Conservation (phyloP, 2,797 vertebrate genomes). For the Myotis daubentonii region DNA sequence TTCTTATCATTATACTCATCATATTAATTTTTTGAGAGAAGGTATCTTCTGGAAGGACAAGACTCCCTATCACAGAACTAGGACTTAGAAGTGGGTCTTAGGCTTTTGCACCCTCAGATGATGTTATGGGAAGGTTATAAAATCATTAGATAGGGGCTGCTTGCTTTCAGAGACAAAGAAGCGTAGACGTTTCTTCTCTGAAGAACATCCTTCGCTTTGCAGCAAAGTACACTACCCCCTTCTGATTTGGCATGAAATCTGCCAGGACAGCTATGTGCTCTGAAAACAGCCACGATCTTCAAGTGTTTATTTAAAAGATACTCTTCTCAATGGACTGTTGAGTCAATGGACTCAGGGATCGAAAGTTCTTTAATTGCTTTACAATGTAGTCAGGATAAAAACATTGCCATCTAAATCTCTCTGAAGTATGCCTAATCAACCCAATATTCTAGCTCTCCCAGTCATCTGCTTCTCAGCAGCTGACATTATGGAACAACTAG, state of each 20-base stretch:
- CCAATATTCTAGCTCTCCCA: conserved; percentile 59
- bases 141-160: neutral
- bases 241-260: neutral
- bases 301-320: conserved; percentile 46
- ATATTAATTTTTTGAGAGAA: neutral
- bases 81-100: neutral
- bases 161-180: neutral
- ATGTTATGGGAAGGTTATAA: neutral
- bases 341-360: conserved; percentile 55
- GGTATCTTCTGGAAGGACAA: neutral
- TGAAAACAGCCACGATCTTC: conserved; percentile 61
- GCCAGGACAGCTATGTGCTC: conserved; percentile 11
- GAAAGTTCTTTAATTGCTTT: conserved; percentile 71
- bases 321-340: conserved; percentile 43
- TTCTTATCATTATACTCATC: neutral
- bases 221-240: neutral
- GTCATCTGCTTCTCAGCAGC: conserved; percentile 13
- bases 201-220: neutral
- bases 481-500: conserved; percentile 22
- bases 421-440: conserved; percentile 52
- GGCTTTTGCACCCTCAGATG: neutral
- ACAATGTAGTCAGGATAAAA: conserved; percentile 16
- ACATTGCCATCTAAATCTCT: conserved; percentile 44
- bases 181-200: neutral
- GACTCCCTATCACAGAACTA: neutral